Evolutionary conservation across 37 sponge, comb jelly and placozoan genomes (phyloP), one percentile per base, ranked within the genome.

Genomic region (Theonella swinhoei): DNA sequence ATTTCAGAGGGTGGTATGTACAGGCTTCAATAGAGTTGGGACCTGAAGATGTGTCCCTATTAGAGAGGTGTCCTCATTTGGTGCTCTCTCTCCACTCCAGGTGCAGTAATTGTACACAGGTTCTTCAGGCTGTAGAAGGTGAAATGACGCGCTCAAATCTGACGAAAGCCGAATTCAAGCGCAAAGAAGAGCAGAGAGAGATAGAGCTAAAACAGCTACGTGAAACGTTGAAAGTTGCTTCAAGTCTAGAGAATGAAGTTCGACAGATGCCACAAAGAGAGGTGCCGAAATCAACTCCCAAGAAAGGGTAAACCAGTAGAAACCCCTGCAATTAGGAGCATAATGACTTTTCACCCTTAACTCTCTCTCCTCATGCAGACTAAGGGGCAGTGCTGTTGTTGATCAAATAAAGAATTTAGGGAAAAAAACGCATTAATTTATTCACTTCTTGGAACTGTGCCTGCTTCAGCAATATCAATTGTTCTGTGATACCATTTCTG

Each of bases 111-210:
- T 94, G 94, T 79, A 76, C 73, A 11, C 42, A 65, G 28, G 82
- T 87, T 8, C 65, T 94, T 40, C 62, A 78, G 23, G 64, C 68
- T 4, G 30, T 90, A 74, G 94, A 94, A 78, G 36, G 9, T 1
- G 72, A 94, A 75, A 94, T 94, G 80, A 7, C 11, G 20, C 64
- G 85, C 22, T 91, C 94, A 8, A 87, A 94, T 77, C 62, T 67
- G 33, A 33, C 86, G 36, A 89, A 89, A 32, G 7, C 29, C 43
- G 81, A 72, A 20, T 72, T 72, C 9, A 72, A 26, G 4, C 26
- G 74, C 42, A 47, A 14, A 7, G 28, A 37, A 4, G 68, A 42
- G 35, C 75, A 39, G 26, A 58, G 81, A 26, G 87, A 93, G 14
- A 23, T 60, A n/a, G 94, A 86, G 70, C 63, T 82, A 26, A 86